Base-by-base conservation (phyloP, 1,140 invertebrate species). In the Pygmarrhopalites habei region DNA sequence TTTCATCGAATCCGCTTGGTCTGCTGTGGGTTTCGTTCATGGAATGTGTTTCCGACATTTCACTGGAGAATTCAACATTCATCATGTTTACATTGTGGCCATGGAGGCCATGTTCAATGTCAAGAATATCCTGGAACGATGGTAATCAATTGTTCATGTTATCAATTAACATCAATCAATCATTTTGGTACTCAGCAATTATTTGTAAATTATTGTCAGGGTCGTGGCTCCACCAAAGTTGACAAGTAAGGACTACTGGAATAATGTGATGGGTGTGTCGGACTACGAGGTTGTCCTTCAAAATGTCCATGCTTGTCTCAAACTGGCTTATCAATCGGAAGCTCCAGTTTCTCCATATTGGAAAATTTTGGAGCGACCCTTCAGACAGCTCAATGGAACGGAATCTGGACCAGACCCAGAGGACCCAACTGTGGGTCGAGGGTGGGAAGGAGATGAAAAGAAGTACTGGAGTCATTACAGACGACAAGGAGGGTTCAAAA, bases 31-130 rank as follows among this genome's bases (percentile, higher is more conserved):
- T 29, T 55, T 55, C 21, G 29, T 55, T 15, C 26, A 55, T 55
- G 51, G 23, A 7, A 21, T 28, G 29, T 55, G 51, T 32, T 55
- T 55, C 51, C 23, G 25, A 15, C 5, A 55, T 7, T 55, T 55
- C 23, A 55, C 5, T 5, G 14, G 7, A 10, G 14, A 55, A 7
- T 55, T 55, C 23, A 55, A 28, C 29, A 12, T 55, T 5, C 51
- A 55, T 29, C 51, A 55, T 21, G 29, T 55, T 17, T 55, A 55
- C 26, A 26, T 28, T 28, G 51, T 55, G 7, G 51, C 51, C 51
- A 55, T 55, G 51, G 51, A 55, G 29, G 25, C 51, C 7, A 12
- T 55, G 7, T 55, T 29, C 29, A 55, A 21, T n/a, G n/a, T n/a
- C n/a, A n/a, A n/a, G n/a, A n/a, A n/a, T n/a, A n/a, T n/a, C n/a